Percentiles rank a stretch among this genome's conserved stretches.
Conservation (phyloP, 2,797 vertebrate genomes). For the Falco rusticolus region DNA sequence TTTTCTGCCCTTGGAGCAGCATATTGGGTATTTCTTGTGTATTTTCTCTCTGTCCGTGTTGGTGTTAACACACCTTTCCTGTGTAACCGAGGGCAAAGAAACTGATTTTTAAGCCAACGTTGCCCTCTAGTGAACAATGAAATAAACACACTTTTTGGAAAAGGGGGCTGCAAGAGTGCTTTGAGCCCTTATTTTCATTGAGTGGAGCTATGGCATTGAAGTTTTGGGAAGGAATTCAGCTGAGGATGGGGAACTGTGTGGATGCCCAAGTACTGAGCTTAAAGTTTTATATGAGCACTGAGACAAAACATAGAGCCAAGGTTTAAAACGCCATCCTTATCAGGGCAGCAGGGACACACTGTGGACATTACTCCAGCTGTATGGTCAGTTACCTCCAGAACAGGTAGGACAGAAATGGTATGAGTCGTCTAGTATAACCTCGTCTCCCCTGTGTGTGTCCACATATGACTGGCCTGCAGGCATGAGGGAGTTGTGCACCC, state of each 20-base stretch:
- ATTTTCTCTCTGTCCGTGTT: neutral
- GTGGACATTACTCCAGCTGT: neutral
- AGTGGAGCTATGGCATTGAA: neutral
- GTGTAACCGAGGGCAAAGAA: fast-evolving
- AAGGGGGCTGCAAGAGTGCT: neutral
- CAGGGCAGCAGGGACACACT: fast-evolving
- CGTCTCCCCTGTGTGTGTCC: neutral
- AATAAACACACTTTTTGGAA: neutral
- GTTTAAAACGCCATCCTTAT: neutral
- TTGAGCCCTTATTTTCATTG: neutral
- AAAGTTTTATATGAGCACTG: neutral
- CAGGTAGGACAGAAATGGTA: neutral
- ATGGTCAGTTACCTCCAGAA: neutral
- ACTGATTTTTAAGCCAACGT: neutral
- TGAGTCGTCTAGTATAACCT: neutral
- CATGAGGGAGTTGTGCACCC: neutral
- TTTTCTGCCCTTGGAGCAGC: neutral
- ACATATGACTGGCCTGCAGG: neutral
- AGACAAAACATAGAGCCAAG: neutral
- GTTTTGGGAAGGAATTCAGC: neutral
- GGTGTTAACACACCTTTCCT: neutral
- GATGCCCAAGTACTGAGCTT: neutral
- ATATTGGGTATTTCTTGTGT: neutral
- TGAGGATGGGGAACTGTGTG: neutral
- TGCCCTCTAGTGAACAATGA: constrained; percentile 48